Base-by-base conservation (phyloP, 2,113 vertebrate species). In the Tylochromis polylepis region DNA sequence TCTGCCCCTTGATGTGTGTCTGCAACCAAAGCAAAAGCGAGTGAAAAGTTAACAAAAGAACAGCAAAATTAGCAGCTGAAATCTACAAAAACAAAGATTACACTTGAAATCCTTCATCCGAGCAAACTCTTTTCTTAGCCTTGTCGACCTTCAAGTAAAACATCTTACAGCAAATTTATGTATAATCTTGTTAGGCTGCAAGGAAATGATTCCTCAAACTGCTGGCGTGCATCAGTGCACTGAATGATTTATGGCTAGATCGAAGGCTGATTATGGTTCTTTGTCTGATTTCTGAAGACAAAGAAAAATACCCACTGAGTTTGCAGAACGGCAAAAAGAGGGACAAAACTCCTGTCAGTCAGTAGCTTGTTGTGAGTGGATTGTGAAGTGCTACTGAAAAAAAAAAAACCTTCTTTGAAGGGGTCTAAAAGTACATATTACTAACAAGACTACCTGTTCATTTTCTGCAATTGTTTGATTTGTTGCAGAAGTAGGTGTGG, bases 221-320 rank as follows among this genome's bases (percentile, higher is more conserved):
- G 83, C 83, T 79, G 53, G 18, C 38, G 59, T 46, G 60, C 60
- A 72, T 91, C 82, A 81, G 65, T 49, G 58, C 51, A 41, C 72
- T 24, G 36, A 84, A 84, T 81, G 75, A 92, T 81, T 86, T 81
- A 77, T 78, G 84, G 85, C 56, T 22, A 38, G 86, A 92, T 84
- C 56, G 20, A 93, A 84, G 62, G 24, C 83, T 70, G 81, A 91
- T 89, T 86, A 82, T 51, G 72, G 55, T 82, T 89, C 56, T 89
- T 89, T 89, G 87, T 89, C 75, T 88, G 92, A 88, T 85, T 90
- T 90, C 70, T 84, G 83, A 87, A 85, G 86, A 93, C 84, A 81
- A 85, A 85, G 22, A 84, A 87, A 86, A 88, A 62, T 56, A 67
- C 83, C 14, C 24, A 27, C 70, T 75, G 75, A 41, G 31, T 77